Conservation (phyloP, 2,797 vertebrate genomes). For the Acrossocheilus fasciatus region DNA sequence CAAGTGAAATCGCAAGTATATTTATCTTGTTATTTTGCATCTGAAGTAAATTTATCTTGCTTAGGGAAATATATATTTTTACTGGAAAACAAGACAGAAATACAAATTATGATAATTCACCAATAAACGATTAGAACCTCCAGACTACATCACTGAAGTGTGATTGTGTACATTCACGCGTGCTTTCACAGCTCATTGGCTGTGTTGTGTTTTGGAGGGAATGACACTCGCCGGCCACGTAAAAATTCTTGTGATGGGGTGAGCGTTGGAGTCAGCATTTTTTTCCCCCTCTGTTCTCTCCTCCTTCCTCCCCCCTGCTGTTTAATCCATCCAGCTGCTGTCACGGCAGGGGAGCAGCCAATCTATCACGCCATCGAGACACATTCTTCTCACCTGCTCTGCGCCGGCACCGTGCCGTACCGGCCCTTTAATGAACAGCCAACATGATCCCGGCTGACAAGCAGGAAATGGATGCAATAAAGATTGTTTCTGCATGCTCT, state of each 20-base stretch:
- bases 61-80: too few species aligned
- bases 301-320: constrained; percentile 86
- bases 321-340: constrained; percentile 99
- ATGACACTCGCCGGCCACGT: constrained; percentile 93
- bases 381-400: constrained; percentile 99
- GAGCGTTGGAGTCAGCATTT: constrained; percentile 94
- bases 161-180: background rate
- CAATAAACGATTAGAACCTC: background rate
- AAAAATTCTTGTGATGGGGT: constrained; percentile 95
- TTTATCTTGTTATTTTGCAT: background rate
- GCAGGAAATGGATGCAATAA: constrained; percentile 99
- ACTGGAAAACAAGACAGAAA: background rate
- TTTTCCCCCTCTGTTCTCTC: constrained; percentile 83
- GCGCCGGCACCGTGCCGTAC: constrained; percentile 65
- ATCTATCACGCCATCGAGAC: constrained; percentile 99
- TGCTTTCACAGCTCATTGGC: constrained; percentile 60
- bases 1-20: background rate
- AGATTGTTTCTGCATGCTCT: constrained; percentile 99
- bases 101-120: background rate
- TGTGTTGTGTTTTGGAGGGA: constrained; percentile 84
- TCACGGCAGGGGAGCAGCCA: constrained; percentile 99
- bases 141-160: background rate
- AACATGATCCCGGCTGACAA: constrained; percentile 99
- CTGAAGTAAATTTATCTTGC: background rate
- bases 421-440: constrained; percentile 99